Conservation (phyloP, 2,797 vertebrate species). For the Protonibea diacanthus region DNA sequence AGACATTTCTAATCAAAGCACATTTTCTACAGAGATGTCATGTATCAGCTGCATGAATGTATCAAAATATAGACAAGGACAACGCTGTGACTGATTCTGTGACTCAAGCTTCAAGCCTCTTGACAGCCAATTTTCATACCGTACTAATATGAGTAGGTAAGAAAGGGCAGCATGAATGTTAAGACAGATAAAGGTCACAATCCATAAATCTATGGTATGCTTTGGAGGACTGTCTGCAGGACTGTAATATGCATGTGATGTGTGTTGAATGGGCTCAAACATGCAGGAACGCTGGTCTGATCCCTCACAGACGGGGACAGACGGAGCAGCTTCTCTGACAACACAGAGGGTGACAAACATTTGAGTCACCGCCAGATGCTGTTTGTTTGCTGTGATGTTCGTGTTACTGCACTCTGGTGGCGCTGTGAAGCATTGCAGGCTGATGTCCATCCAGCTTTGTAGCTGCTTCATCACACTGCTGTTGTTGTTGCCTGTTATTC, state of each 20-base stretch:
- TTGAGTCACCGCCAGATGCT: slow-evolving; percentile 81
- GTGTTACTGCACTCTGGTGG: slow-evolving; percentile 75
- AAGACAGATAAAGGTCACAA: neutral
- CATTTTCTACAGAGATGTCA: slow-evolving; percentile 16
- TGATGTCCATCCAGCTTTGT: slow-evolving; percentile 9
- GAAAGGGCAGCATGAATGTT: slow-evolving; percentile 9
- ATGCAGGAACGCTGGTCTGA: slow-evolving; percentile 61
- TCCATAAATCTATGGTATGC: neutral
- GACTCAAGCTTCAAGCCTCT: slow-evolving; percentile 2
- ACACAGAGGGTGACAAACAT: slow-evolving; percentile 79
- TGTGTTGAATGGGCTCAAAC: slow-evolving; percentile 59
- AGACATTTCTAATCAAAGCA: slow-evolving; percentile 29
- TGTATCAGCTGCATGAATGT: neutral
- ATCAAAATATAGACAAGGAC: neutral
- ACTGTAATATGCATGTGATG: slow-evolving; percentile 44
- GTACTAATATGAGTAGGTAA: neutral
- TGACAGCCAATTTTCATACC: slow-evolving; percentile 4
- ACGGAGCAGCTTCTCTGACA: slow-evolving; percentile 74
- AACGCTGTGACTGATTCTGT: slow-evolving; percentile 6
- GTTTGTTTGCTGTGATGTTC: slow-evolving; percentile 62
- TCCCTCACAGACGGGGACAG: slow-evolving; percentile 72
- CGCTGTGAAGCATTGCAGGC: slow-evolving; percentile 46
- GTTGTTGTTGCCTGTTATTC: slow-evolving; percentile 44
- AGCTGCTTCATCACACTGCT: slow-evolving; percentile 23
- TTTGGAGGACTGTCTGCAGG: slow-evolving; percentile 27